These are phyloP conservation scores for Pungitius pungitius DNA, from an alignment of 2,113 vertebrate species.

Conservation along the genomic window DNA sequence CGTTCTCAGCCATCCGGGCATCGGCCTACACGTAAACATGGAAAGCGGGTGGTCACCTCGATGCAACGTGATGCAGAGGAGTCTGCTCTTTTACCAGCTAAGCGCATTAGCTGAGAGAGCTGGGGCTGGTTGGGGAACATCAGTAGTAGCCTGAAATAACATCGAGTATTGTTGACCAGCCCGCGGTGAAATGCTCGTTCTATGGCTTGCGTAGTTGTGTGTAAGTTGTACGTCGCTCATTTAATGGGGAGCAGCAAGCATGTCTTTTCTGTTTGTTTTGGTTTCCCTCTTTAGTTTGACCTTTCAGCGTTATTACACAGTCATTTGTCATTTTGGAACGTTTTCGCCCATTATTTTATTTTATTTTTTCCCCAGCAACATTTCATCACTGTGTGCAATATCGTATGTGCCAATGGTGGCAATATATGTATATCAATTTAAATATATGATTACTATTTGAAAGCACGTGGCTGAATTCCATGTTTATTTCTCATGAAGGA, in stretches of 20 bases:
- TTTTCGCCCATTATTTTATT: constrained; percentile 75
- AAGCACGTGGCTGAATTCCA: constrained; percentile 85
- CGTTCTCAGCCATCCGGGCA: constrained; percentile 77
- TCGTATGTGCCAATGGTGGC: constrained; percentile 86
- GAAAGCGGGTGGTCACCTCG: constrained; percentile 77
- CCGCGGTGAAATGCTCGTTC: constrained; percentile 62
- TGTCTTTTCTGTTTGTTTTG: constrained; percentile 63
- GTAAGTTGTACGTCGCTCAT: constrained; percentile 76
- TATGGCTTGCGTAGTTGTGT: constrained; percentile 73
- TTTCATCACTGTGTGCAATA: constrained; percentile 88
- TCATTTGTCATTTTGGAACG: constrained; percentile 82
- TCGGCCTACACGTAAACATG: constrained; percentile 84
- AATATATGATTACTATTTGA: constrained; percentile 87
- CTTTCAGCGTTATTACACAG: constrained; percentile 81
- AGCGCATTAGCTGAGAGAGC: constrained; percentile 49
- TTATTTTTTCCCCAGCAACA: constrained; percentile 81
- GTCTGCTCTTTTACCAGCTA: constrained; percentile 64
- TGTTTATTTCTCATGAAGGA: constrained; percentile 81
- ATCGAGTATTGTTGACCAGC: constrained; percentile 34
- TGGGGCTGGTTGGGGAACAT: constrained; percentile 60
- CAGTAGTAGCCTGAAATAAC: constrained; percentile 44
- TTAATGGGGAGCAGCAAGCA: constrained; percentile 78
- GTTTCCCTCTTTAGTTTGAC: constrained; percentile 66
- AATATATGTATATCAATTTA: constrained; percentile 87
- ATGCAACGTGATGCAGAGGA: constrained; percentile 74